Evolutionary conservation across 2,888 invertebrate species (phyloP).

Genomic region (Cristatella mucedo): DNA sequence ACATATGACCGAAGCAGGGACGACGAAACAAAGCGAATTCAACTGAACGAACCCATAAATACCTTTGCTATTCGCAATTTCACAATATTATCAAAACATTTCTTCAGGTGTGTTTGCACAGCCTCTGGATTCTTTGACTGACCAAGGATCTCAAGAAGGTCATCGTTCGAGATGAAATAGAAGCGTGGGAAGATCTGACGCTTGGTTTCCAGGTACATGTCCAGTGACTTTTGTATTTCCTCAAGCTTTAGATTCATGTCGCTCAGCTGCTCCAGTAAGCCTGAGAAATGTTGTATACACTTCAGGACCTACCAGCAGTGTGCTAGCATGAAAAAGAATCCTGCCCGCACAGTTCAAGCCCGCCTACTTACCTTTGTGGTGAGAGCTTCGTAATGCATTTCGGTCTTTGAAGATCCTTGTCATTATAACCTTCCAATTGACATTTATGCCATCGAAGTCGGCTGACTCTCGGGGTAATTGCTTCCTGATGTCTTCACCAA

Average conservation of each 20-base stretch:
- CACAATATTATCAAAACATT: slow-evolving; percentile 69
- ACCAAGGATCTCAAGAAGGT: slow-evolving; percentile 65
- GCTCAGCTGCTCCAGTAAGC: slow-evolving; percentile 51
- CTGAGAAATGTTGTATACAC: slow-evolving; percentile 23
- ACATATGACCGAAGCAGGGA: no score
- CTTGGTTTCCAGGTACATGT: slow-evolving; percentile 71
- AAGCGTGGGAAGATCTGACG: slow-evolving; percentile 69
- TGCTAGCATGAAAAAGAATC: no score
- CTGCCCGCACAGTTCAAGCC: no score
- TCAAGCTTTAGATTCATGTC: slow-evolving; percentile 60
- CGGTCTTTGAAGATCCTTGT: slow-evolving; percentile 32
- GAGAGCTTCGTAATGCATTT: slow-evolving; percentile 38
- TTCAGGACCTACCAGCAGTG: no score
- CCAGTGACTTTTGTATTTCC: slow-evolving; percentile 61
- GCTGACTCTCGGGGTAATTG: slow-evolving; percentile 55
- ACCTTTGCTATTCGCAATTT: slow-evolving; percentile 36
- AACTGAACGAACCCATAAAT: no score
- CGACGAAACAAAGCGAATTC: not conserved
- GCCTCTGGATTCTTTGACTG: slow-evolving; percentile 66
- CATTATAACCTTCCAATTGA: slow-evolving; percentile 55
- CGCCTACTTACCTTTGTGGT: slow-evolving; percentile 28
- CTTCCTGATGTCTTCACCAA: slow-evolving; percentile 67
- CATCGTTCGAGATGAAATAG: slow-evolving; percentile 67
- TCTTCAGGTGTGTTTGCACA: slow-evolving; percentile 69
- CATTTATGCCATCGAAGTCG: slow-evolving; percentile 57